phyloP scores from a whole-genome alignment of 64 coral and sea anemone genomes.

The Pocillopora verrucosa region DNA sequence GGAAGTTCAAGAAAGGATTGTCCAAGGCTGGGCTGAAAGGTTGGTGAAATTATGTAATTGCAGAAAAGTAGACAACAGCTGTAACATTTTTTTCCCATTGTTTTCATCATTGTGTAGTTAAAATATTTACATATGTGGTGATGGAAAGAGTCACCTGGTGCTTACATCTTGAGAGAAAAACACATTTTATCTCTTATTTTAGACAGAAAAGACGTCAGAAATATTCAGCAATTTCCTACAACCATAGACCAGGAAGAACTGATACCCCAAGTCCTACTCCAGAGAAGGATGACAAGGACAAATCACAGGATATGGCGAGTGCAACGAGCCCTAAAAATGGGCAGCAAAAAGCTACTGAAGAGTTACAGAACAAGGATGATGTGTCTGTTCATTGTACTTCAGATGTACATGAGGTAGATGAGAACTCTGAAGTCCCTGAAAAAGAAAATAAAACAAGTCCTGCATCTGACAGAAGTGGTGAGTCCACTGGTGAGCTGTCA shows the following conservation, averaged over 20 bases:
- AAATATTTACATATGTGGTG: no score
- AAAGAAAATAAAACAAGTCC: background rate
- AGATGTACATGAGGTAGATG: background rate
- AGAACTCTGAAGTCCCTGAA: background rate
- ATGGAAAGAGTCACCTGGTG: no score
- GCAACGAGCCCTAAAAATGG: background rate
- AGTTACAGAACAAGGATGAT: no score
- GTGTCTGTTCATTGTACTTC: background rate
- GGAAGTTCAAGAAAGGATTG: slow-evolving; percentile 55
- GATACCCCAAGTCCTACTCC: background rate
- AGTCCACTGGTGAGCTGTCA: background rate
- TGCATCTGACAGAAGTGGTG: background rate
- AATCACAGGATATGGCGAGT: background rate
- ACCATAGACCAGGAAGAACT: background rate
- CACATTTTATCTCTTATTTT: background rate
- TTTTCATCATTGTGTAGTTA: no score
- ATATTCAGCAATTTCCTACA: background rate
- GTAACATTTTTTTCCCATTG: no score
- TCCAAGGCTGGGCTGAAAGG: slow-evolving; percentile 67
- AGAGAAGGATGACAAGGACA: background rate
- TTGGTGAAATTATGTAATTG: background rate
- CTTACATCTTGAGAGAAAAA: background rate
- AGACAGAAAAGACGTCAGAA: background rate
- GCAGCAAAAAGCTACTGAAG: no score
- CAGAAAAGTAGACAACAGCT: background rate